Evolutionary conservation across 2,113 vertebrate genomes (phyloP).

Genomic region (Raphicerus campestris): DNA sequence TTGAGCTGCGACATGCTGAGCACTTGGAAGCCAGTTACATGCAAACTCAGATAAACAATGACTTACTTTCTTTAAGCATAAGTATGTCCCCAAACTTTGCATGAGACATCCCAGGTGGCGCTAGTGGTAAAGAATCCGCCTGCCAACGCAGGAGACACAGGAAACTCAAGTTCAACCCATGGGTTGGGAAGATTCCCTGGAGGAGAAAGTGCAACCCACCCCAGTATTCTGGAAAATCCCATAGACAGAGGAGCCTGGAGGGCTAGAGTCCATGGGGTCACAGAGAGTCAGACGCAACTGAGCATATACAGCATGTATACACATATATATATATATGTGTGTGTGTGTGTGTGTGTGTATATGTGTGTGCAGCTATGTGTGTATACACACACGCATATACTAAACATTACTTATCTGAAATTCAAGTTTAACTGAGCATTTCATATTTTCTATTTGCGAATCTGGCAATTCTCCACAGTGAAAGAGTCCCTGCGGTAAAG

Average conservation of each 20-base stretch:
- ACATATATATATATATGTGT: fast-evolving
- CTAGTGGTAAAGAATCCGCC: neutral
- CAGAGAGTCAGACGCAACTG: neutral
- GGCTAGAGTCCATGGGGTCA: neutral
- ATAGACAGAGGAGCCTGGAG: neutral
- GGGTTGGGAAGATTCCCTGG: neutral
- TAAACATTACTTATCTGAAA: neutral
- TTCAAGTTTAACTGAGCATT: neutral
- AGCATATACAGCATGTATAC: neutral
- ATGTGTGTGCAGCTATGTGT: neutral
- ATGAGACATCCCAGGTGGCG: neutral
- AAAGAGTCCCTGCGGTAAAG: neutral
- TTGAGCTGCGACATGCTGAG: neutral
- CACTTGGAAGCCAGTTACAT: neutral
- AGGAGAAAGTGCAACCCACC: neutral
- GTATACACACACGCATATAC: neutral
- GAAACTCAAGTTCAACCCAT: neutral
- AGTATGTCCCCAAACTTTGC: neutral
- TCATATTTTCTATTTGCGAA: neutral
- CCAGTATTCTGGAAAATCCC: neutral
- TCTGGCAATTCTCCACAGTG: neutral
- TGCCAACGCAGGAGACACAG: neutral
- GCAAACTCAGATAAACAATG: neutral
- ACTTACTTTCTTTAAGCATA: neutral
- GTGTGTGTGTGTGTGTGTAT: fast-evolving